These are phyloP conservation scores for Pristionchus fissidentatus DNA, from an alignment of 2,888 invertebrate genomes.

Conservation along the genomic window DNA sequence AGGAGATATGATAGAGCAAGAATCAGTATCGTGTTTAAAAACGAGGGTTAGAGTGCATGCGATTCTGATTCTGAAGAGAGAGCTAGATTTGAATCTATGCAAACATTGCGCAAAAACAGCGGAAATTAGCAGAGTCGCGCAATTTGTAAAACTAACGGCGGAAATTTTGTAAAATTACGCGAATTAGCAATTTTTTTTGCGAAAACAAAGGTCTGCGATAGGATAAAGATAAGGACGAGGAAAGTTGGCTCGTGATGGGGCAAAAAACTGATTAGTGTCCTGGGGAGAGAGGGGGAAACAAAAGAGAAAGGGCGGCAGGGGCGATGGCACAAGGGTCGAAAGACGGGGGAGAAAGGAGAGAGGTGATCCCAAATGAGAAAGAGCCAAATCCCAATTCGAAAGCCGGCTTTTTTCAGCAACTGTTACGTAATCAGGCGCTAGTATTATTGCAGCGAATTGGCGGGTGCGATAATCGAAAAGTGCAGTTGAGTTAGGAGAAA, in stretches of 20 bases:
- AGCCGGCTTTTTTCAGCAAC: conserved; percentile 3
- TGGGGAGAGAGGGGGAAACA: neutral
- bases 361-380: neutral
- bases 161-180: neutral
- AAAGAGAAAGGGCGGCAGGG: neutral
- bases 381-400: conserved; percentile 9
- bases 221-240: too few species aligned
- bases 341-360: neutral
- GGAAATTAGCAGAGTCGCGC: neutral
- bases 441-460: neutral
- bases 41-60: too few species aligned
- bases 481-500: too few species aligned
- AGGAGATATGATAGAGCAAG: too few species aligned
- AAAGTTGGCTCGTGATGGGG: neutral
- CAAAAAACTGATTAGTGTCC: conserved; percentile 26
- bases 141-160: neutral
- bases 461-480: too few species aligned
- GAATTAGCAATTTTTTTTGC: neutral
- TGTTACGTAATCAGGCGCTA: neutral
- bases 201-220: neutral
- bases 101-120: neutral
- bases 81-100: too few species aligned
- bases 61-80: neutral
- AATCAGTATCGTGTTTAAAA: conserved; percentile 19
- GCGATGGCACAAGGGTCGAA: too few species aligned